Percentiles rank a stretch among this genome's conserved stretches.
phyloP scores from a whole-genome alignment of 2,797 vertebrate genomes.

The Spinus pinus region DNA sequence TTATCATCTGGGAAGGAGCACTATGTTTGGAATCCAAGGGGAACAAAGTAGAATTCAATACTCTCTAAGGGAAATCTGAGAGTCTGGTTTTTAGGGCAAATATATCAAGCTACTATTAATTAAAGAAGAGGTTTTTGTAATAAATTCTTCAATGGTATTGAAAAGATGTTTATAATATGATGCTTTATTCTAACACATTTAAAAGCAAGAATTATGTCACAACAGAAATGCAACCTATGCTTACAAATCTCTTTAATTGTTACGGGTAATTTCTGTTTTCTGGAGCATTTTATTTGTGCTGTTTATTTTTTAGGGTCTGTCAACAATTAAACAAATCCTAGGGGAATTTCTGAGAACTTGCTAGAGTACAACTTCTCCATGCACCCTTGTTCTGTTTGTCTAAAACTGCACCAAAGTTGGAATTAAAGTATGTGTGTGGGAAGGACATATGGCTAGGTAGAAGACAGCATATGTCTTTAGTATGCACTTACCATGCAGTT shows the following conservation, averaged over 20 bases:
- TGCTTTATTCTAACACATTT: neutral
- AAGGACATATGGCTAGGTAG: conserved; percentile 59
- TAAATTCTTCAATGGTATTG: neutral
- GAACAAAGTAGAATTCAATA: neutral
- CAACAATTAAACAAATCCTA: neutral
- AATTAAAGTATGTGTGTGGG: conserved; percentile 44
- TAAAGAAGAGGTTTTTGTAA: neutral
- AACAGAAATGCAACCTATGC: neutral
- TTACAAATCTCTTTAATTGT: neutral
- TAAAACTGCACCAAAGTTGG: neutral
- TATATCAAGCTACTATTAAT: neutral
- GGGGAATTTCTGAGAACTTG: neutral
- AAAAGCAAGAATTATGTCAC: neutral
- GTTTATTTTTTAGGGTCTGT: neutral
- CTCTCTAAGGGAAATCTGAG: neutral
- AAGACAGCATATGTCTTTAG: conserved; percentile 57
- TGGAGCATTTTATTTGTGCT: conserved; percentile 9
- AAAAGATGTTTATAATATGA: neutral
- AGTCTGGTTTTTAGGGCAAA: neutral
- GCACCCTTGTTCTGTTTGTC: neutral
- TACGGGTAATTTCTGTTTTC: neutral
- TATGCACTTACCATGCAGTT: conserved; percentile 39
- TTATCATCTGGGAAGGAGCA: conserved; percentile 6
- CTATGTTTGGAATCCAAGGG: neutral
- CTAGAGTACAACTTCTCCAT: neutral